Conservation (phyloP, 2,113 vertebrate species). For the Zeus faber region DNA sequence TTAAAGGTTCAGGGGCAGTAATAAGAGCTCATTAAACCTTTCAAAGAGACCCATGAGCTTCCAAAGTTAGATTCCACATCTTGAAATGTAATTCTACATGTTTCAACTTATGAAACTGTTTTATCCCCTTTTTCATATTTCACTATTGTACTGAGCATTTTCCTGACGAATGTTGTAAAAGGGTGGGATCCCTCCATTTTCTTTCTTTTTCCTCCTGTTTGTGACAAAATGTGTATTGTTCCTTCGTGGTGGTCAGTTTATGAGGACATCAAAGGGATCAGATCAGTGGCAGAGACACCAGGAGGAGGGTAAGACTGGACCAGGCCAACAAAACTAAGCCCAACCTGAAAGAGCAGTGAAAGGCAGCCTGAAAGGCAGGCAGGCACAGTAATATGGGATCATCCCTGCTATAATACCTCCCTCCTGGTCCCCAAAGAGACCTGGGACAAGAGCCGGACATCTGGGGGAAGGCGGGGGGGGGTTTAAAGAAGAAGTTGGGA, state of each 20-base stretch:
- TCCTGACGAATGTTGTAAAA: background rate
- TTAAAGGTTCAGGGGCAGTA: no score
- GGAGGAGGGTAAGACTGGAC: slow-evolving; percentile 56
- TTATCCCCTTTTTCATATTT: no score
- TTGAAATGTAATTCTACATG: no score
- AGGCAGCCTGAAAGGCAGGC: slow-evolving; percentile 36
- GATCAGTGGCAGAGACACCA: slow-evolving; percentile 46
- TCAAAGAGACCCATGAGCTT: no score
- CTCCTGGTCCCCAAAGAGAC: slow-evolving; percentile 60
- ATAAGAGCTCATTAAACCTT: no score
- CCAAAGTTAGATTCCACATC: no score
- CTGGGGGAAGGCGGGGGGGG: slow-evolving; percentile 29
- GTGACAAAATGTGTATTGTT: slow-evolving; percentile 35
- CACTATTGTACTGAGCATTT: no score
- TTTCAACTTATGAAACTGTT: no score
- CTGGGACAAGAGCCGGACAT: slow-evolving; percentile 58
- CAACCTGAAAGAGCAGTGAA: slow-evolving; percentile 51
- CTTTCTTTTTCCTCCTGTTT: background rate
- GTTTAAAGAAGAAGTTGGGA: slow-evolving; percentile 22
- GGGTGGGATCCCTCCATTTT: background rate
- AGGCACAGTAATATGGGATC: slow-evolving; percentile 66
- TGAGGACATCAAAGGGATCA: slow-evolving; percentile 63
- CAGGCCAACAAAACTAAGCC: slow-evolving; percentile 60
- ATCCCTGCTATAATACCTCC: slow-evolving; percentile 71
- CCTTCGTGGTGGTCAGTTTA: slow-evolving; percentile 48